Base-by-base conservation (phyloP, 2,797 vertebrate species). In the Saxicola maurus region DNA sequence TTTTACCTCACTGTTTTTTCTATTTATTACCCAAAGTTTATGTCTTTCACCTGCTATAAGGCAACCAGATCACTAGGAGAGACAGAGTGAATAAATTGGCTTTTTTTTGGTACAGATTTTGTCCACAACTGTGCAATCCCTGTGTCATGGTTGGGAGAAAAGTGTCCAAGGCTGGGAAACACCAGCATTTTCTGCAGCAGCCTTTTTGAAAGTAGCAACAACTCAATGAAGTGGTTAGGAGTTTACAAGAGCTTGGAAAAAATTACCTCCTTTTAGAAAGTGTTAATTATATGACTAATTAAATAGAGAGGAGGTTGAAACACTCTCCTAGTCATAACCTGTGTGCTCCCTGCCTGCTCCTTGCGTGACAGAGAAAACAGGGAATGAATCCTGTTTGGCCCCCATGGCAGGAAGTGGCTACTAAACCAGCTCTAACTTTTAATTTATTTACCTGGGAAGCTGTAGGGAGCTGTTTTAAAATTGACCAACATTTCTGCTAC, bases 241-340 rank as follows among this genome's bases (percentile, higher is more conserved):
- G 68, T 91, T 91, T 94, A 94, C 88, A 87, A 88, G 92, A 64
- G 51, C 60, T 94, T 0, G 51, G 92, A 91, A 96, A 95, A 94
- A 94, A 84, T 88, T 89, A 86, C 90, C 83, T 92, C 37, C 57
- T 91, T 94, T 95, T 93, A 89, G 95, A 78, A 93, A 92, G 87
- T 87, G 91, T 91, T 93, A 95, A 94, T 95, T 95, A 94, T 91
- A 94, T 89, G 93, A 94, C 92, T 95, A 96, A 96, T 95, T 95
- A 95, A 94, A 96, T 82, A 86, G 93, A 87, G 77, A 89, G 82
- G 71, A 86, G 92, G 85, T 87, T 91, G 85, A 92, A 95, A 94
- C 87, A 66, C 88, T 89, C 93, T 81, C 82, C 87, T 76, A 92
- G 75, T 94, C 86, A 94, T 86, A 93, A 82, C 82, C 82, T 85